Percentiles rank a stretch among this genome's conserved stretches.
These are phyloP conservation scores for Machimus atricapillus DNA, from an alignment of 2,888 invertebrate genomes.

Conservation along the genomic window DNA sequence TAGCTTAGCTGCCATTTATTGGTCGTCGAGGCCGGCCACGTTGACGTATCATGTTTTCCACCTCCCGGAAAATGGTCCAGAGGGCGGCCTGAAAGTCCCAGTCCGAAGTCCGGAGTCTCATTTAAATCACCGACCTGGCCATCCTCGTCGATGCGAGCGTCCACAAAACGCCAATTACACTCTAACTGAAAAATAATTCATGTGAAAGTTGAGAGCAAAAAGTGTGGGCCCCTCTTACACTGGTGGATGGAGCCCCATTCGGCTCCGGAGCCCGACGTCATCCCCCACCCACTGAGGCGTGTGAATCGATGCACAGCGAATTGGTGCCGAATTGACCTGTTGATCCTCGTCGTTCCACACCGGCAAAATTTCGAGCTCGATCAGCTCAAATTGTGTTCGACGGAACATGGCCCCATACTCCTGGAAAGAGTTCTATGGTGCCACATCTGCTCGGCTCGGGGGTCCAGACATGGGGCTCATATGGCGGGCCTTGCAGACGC, in stretches of 20 bases:
- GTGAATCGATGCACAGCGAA: conserved; percentile 35
- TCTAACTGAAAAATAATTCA: conserved; percentile 46
- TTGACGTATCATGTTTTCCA: neutral
- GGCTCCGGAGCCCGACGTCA: neutral
- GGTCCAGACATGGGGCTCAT: neutral
- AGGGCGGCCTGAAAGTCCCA: neutral
- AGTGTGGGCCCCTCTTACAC: neutral
- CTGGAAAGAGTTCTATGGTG: neutral
- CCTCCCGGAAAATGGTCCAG: neutral
- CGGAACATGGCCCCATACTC: neutral
- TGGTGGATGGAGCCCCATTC: neutral
- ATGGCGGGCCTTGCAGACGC: neutral
- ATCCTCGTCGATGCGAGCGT: neutral
- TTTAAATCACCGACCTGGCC: conserved; percentile 4
- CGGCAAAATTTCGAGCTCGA: conserved; percentile 40
- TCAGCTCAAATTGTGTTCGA: conserved; percentile 42
- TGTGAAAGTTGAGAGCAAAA: conserved; percentile 41
- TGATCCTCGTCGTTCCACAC: conserved; percentile 10
- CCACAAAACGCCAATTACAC: conserved; percentile 46
- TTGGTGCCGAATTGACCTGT: conserved; percentile 33
- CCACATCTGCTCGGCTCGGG: neutral
- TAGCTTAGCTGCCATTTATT: neutral
- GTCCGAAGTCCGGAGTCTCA: neutral
- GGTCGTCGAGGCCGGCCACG: neutral
- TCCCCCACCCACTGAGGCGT: neutral